phyloP scores from a whole-genome alignment of 2,113 vertebrate genomes.

The Microcebus jonahi region DNA sequence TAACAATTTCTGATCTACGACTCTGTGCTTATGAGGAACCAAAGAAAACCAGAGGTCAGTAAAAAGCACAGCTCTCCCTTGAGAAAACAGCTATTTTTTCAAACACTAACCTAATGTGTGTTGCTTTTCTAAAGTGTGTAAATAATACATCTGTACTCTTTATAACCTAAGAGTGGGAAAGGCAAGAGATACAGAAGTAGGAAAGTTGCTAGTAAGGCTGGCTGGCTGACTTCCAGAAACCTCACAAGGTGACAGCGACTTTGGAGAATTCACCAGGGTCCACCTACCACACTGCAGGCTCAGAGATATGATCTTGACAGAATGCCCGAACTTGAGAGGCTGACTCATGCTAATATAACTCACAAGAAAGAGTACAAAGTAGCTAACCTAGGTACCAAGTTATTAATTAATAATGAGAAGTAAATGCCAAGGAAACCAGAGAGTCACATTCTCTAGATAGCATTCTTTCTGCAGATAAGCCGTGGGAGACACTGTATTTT shows the following conservation, averaged over 20 bases:
- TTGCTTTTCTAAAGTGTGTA: slow-evolving; percentile 13
- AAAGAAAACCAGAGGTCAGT: slow-evolving; percentile 24
- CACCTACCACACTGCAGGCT: not conserved
- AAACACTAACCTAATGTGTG: not conserved
- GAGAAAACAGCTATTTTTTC: slow-evolving; percentile 25
- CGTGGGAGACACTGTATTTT: not conserved
- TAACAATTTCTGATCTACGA: slow-evolving; percentile 3
- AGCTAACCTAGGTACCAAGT: not conserved
- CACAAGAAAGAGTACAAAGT: not conserved
- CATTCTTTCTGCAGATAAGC: not conserved
- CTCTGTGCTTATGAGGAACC: not conserved
- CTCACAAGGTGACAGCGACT: slow-evolving; percentile 58
- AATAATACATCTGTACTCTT: slow-evolving; percentile 1
- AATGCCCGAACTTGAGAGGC: not conserved
- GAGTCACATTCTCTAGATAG: not conserved
- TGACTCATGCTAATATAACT: slow-evolving; percentile 45
- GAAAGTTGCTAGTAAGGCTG: not conserved
- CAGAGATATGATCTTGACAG: slow-evolving; percentile 1
- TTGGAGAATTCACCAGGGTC: slow-evolving; percentile 11
- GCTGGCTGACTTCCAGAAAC: slow-evolving; percentile 42
- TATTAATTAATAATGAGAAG: slow-evolving; percentile 33
- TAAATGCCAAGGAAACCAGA: not conserved
- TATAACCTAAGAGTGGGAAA: not conserved
- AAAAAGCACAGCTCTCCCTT: not conserved
- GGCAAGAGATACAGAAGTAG: not conserved